These are phyloP conservation scores for Punctoribates punctum DNA, from an alignment of 2,888 invertebrate genomes.

Conservation along the genomic window DNA sequence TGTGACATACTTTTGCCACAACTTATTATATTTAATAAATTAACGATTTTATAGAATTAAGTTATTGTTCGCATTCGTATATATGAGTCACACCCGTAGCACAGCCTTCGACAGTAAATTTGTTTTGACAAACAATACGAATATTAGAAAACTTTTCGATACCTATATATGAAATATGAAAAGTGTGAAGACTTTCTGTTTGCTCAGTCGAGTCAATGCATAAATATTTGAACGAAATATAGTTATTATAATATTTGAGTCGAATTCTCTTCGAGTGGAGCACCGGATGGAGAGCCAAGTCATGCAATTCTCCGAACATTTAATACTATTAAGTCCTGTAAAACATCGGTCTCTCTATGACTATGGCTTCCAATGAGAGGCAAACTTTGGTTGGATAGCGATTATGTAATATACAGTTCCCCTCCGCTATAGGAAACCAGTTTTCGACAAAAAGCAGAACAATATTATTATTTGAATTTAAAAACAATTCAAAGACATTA, in stretches of 20 bases:
- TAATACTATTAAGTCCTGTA: background rate
- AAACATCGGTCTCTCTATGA: background rate
- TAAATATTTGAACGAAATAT: conserved; percentile 18
- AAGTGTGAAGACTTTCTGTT: background rate
- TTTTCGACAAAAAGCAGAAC: background rate
- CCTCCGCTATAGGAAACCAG: conserved; percentile 7
- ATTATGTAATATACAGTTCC: conserved; percentile 21
- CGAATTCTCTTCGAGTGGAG: background rate
- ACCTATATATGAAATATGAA: background rate
- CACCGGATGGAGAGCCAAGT: background rate
- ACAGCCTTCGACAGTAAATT: background rate
- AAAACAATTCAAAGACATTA: background rate
- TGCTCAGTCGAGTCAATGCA: conserved; percentile 13
- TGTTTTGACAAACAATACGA: background rate
- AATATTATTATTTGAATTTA: background rate
- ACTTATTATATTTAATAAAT: background rate
- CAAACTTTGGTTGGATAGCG: conserved; percentile 6
- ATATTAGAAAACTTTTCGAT: background rate
- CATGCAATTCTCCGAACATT: conserved; percentile 19
- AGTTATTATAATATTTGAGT: background rate
- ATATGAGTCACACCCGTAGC: conserved; percentile 12
- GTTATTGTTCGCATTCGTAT: conserved; percentile 11
- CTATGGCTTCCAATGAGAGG: conserved; percentile 8
- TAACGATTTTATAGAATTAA: background rate
- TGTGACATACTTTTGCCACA: conserved; percentile 29